These are phyloP conservation scores for Rutilus rutilus DNA, from an alignment of 2,113 vertebrate genomes.

Conservation along the genomic window DNA sequence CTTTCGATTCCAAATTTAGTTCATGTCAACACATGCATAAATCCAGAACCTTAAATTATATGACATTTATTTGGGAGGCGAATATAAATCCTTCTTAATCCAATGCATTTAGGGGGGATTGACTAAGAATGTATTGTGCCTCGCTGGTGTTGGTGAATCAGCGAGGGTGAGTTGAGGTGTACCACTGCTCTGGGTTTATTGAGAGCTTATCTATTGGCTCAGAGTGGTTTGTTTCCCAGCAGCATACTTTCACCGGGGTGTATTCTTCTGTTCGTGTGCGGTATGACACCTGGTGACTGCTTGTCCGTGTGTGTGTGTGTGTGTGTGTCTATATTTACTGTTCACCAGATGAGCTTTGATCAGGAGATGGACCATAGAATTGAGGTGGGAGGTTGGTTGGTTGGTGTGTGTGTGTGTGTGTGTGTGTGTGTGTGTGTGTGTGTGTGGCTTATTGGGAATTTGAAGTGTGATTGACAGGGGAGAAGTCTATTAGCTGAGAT, in stretches of 20 bases:
- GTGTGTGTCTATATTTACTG: conserved; percentile 30
- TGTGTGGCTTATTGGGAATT: conserved; percentile 72
- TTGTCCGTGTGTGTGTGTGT: background rate
- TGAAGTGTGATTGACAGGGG: conserved; percentile 77
- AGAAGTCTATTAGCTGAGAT: conserved; percentile 83
- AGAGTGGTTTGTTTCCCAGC: conserved; percentile 38
- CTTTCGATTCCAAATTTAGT: conserved; percentile 29
- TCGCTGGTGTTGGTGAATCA: conserved; percentile 15
- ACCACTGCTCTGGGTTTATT: conserved; percentile 30
- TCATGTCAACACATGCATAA: conserved; percentile 44
- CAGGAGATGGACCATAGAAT: conserved; percentile 42
- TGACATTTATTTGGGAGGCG: conserved; percentile 41
- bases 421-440: conserved; percentile 46
- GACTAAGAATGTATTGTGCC: background rate
- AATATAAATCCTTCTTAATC: conserved; percentile 14
- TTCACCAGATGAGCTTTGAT: conserved; percentile 44
- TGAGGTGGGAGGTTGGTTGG: conserved; percentile 33
- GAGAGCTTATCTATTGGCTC: conserved; percentile 25
- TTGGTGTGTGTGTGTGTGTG: background rate
- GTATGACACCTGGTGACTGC: conserved; percentile 24
- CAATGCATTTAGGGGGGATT: conserved; percentile 18
- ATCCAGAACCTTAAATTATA: conserved; percentile 1
- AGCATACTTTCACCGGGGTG: conserved; percentile 14
- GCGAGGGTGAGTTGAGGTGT: conserved; percentile 24
- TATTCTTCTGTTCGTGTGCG: background rate